Evolutionary conservation across 2,113 vertebrate species (phyloP), one percentile per base, ranked within the genome.

Genomic region (Eretmochelys imbricata): DNA sequence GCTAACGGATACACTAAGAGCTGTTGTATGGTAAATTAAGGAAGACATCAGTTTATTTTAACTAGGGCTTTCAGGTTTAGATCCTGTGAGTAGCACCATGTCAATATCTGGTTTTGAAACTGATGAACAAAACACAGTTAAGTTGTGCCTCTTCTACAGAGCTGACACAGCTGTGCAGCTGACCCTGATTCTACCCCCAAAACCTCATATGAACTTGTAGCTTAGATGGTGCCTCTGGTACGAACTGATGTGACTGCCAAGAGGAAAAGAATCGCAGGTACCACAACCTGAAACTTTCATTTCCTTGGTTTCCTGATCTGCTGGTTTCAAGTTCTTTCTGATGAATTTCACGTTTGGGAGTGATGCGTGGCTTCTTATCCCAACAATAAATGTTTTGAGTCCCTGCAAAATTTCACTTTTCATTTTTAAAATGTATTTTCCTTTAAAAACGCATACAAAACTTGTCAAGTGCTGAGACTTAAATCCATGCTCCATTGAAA

Each of bases 91-190:
- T 55, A 62, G 22, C 24, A 2, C 24, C 5, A 31, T n/a, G 5
- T 75, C 80, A 49, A 5, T 84, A 11, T 72, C 8, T 25, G 54
- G 9, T 91, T 80, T 7, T 48, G 19, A 92, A 55, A 89, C 4
- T 0, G 0, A 6, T 51, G 75, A 27, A 27, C 29, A 48, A 27
- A 29, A 27, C 6, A 78, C 19, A 8, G 11, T 27, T 78, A 46
- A 27, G 42, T 78, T 48, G 38, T 78, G 42, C 24, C 25, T 24
- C 75, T 12, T 79, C 35, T 42, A 2, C 17, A 2, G 19, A 25
- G 19, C 69, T 72, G 19, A 2, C 87, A 9, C n/a, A 2, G 75
- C 55, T 78, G 42, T 78, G 25, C 7, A 38, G 9, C 0, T 1
- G 38, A 31, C 57, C 3, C 27, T 65, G 22, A 9, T 5, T 53